phyloP scores from a whole-genome alignment of 2,888 invertebrate species.

The Epistrophella euchroma region DNA sequence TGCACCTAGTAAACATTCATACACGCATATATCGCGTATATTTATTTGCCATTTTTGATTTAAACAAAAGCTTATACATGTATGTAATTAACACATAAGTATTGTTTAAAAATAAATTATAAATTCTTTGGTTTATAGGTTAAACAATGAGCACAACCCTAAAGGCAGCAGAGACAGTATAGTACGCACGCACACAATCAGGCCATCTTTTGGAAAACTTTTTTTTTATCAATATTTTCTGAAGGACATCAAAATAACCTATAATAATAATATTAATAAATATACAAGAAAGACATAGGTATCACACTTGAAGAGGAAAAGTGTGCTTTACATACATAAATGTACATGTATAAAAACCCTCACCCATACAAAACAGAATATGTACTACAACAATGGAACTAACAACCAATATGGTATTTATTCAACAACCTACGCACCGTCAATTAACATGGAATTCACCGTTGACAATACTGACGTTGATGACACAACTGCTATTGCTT shows the following conservation, averaged over 20 bases:
- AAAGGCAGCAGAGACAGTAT: constrained; percentile 47
- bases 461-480: constrained; percentile 77
- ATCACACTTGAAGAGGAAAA: constrained; percentile 4
- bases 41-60: constrained; percentile 5
- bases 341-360: not conserved
- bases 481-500: constrained; percentile 79
- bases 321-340: constrained; percentile 8
- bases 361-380: constrained; percentile 14
- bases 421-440: constrained; percentile 54
- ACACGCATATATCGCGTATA: not conserved
- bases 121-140: constrained; percentile 57
- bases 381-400: constrained; percentile 55
- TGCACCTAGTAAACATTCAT: too few relatives aligned
- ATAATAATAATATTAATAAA: not conserved
- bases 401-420: constrained; percentile 48
- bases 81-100: constrained; percentile 7
- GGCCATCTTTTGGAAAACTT: constrained; percentile 12
- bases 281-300: not conserved
- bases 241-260: constrained; percentile 48
- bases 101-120: constrained; percentile 53
- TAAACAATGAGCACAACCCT: constrained; percentile 44
- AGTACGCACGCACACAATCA: constrained; percentile 19
- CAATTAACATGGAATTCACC: constrained; percentile 58
- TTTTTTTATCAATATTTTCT: not conserved
- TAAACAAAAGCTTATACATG: not conserved